Percentiles rank a stretch among this genome's conserved stretches.
phyloP scores from a whole-genome alignment of 2,797 vertebrate species.

The Myotis planiceps region DNA sequence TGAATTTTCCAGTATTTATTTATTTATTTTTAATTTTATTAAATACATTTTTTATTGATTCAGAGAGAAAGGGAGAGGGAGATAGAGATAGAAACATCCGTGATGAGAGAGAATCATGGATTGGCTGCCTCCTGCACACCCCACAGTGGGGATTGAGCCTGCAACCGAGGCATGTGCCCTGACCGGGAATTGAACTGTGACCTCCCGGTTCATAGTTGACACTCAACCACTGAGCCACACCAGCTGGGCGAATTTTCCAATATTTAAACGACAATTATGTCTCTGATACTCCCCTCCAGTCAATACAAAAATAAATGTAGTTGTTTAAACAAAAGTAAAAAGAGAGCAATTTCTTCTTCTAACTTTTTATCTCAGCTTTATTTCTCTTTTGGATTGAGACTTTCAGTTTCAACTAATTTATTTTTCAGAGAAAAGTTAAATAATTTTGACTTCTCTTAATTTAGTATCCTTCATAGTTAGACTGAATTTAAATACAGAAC shows the following conservation, averaged over 20 bases:
- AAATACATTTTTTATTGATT: no score
- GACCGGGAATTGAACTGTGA: no score
- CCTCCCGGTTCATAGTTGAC: no score
- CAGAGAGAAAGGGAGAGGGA: no score
- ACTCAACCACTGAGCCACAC: no score
- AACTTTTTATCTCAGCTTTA: neutral
- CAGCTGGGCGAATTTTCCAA: neutral
- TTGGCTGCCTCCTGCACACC: no score
- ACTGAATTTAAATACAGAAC: conserved; percentile 9
- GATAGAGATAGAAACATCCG: no score
- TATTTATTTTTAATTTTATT: no score
- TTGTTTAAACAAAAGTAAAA: neutral
- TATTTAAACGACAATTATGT: neutral
- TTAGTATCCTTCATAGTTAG: neutral
- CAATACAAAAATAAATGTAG: neutral
- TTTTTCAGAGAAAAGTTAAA: neutral
- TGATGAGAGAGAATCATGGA: no score
- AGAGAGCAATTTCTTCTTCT: neutral
- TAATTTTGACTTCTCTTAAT: neutral
- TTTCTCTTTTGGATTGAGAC: conserved; percentile 26
- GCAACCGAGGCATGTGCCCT: no score
- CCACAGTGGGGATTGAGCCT: no score
- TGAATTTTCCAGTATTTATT: conserved; percentile 20
- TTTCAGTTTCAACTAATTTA: conserved; percentile 11
- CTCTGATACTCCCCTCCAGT: neutral